These are phyloP conservation scores for Acanthurus lineatus DNA, from an alignment of 2,797 vertebrate species.

Conservation along the genomic window DNA sequence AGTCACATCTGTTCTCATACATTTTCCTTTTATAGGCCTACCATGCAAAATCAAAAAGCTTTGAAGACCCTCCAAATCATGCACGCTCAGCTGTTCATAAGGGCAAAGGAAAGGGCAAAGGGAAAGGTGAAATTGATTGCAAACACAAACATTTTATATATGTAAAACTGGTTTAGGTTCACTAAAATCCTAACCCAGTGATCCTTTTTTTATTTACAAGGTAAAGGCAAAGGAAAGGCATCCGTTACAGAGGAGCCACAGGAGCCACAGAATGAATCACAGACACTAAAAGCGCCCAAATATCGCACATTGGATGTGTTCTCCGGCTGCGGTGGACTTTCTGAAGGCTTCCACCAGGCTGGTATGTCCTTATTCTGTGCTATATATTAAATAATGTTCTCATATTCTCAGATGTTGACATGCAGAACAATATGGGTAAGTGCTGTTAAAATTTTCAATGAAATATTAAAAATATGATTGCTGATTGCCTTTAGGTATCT, in stretches of 20 bases:
- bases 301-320: constrained; percentile 95
- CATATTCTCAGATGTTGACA: too few species aligned
- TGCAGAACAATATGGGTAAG: rapidly evolving
- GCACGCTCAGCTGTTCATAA: constrained; percentile 91
- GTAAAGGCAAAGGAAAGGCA: constrained; percentile 91
- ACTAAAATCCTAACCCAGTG: not conserved
- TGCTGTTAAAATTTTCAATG: not conserved
- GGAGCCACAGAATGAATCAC: constrained; percentile 75
- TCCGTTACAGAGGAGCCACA: constrained; percentile 76
- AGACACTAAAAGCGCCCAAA: constrained; percentile 82
- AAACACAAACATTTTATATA: not conserved
- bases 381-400: not conserved
- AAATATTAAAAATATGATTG: not conserved
- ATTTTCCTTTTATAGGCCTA: constrained; percentile 87
- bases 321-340: constrained; percentile 95
- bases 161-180: not conserved
- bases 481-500: constrained; percentile 82
- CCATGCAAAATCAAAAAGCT: constrained; percentile 92
- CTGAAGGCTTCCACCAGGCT: constrained; percentile 98
- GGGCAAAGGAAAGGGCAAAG: constrained; percentile 97
- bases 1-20: not conserved
- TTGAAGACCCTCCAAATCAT: constrained; percentile 97
- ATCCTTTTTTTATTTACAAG: constrained; percentile 66
- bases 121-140: constrained; percentile 88
- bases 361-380: constrained; percentile 75